These are phyloP conservation scores for Zoroaster sp. DNA, from an alignment of 53 echinoderm and acorn worm genomes.

Conservation along the genomic window DNA sequence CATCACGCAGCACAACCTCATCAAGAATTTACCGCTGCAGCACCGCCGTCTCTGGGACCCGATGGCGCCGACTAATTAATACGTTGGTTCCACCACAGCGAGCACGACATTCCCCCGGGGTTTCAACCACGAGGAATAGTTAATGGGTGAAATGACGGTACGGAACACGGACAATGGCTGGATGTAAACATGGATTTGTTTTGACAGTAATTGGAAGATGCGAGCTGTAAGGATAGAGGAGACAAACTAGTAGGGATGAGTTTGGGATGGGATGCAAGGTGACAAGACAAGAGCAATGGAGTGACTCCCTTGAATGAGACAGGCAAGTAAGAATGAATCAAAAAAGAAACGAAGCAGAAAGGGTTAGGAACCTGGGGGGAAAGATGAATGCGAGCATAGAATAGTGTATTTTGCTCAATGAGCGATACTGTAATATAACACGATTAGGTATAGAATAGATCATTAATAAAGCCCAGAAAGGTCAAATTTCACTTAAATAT, in stretches of 20 bases:
- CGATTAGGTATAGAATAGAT: no score
- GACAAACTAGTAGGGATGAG: not conserved
- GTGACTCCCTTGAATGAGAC: no score
- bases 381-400: no score
- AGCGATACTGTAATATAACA: no score
- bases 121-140: not conserved
- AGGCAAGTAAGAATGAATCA: no score
- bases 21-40: constrained; percentile 37
- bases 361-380: no score
- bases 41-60: not conserved
- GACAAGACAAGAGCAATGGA: not conserved
- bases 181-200: constrained; percentile 40
- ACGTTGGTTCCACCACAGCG: constrained; percentile 42
- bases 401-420: no score
- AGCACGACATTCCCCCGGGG: not conserved
- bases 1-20: constrained; percentile 14
- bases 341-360: no score
- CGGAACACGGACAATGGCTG: not conserved
- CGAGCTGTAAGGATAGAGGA: not conserved
- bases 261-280: not conserved
- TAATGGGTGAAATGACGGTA: not conserved
- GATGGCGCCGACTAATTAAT: constrained; percentile 36
- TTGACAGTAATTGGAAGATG: constrained; percentile 38
- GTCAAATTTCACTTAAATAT: no score
- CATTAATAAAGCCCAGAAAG: no score